phyloP scores from a whole-genome alignment of 2,888 invertebrate species.

The Ferdinandea cuprea region DNA sequence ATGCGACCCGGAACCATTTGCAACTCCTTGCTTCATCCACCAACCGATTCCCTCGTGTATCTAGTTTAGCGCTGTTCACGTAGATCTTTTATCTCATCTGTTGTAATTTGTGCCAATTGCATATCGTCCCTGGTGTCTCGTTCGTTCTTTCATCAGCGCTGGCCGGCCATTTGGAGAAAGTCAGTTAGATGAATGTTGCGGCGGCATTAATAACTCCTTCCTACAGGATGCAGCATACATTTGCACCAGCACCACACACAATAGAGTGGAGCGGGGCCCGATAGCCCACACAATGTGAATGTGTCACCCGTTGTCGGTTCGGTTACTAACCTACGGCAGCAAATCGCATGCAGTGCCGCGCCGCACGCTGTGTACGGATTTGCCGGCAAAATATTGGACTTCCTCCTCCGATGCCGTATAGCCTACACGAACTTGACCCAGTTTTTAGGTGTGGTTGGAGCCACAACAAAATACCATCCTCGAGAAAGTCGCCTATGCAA shows the following conservation, averaged over 20 bases:
- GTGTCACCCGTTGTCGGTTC: constrained; percentile 48
- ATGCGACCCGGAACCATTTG: constrained; percentile 59
- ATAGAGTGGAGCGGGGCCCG: constrained; percentile 15
- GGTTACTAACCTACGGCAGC: constrained; percentile 28
- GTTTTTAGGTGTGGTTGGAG: neutral
- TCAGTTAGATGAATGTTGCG: constrained; percentile 44
- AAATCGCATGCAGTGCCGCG: neutral
- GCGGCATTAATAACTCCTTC: constrained; percentile 58
- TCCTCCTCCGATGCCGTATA: constrained; percentile 35
- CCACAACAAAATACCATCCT: constrained; percentile 32
- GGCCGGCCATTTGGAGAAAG: constrained; percentile 56
- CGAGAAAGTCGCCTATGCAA: constrained; percentile 44
- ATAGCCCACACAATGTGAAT: constrained; percentile 61
- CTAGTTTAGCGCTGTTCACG: constrained; percentile 44
- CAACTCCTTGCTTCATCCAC: constrained; percentile 35
- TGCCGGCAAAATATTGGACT: constrained; percentile 25
- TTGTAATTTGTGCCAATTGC: constrained; percentile 66
- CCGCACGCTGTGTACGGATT: constrained; percentile 11
- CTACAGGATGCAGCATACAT: constrained; percentile 46
- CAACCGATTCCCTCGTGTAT: constrained; percentile 48
- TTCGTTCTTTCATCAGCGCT: constrained; percentile 24
- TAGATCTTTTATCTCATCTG: constrained; percentile 58
- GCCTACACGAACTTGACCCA: constrained; percentile 64
- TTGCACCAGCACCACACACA: constrained; percentile 4
- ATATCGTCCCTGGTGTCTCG: constrained; percentile 33